Conservation (phyloP, 2,888 invertebrate genomes). For the Macropis europaea region DNA sequence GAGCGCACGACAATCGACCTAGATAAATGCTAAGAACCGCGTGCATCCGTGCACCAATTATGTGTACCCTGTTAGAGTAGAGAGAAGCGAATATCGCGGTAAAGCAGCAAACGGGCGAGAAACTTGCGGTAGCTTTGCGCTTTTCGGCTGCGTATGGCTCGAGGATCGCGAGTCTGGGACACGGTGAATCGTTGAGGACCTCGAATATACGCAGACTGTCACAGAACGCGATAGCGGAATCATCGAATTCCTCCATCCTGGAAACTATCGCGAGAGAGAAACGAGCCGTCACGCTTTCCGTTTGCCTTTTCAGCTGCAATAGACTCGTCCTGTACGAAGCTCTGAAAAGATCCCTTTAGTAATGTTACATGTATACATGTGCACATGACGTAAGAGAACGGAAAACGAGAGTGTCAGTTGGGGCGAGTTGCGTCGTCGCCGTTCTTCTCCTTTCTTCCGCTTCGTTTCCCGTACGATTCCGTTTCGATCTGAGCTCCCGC, state of each 20-base stretch:
- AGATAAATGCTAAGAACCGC: conserved; percentile 18
- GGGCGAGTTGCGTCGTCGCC: conserved; percentile 65
- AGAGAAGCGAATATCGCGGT: conserved; percentile 3
- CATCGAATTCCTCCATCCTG: neutral
- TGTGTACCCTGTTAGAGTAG: conserved; percentile 12
- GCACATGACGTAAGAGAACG: conserved; percentile 16
- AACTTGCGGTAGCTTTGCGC: neutral
- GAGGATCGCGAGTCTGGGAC: neutral
- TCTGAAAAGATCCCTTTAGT: conserved; percentile 12
- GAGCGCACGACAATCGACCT: conserved; percentile 43
- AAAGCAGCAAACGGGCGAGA: neutral
- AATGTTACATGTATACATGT: neutral
- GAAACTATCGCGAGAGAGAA: conserved; percentile 25
- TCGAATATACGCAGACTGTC: neutral
- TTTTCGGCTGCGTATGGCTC: neutral
- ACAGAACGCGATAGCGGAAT: neutral
- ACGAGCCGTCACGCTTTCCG: conserved; percentile 9
- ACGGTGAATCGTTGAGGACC: neutral
- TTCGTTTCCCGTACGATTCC: conserved; percentile 22
- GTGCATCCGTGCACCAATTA: conserved; percentile 9
- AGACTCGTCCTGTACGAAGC: neutral
- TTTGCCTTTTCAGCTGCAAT: neutral
- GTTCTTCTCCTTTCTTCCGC: conserved; percentile 51
- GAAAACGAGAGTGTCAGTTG: conserved; percentile 70
- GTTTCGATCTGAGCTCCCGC: conserved; percentile 6